Percentiles rank a stretch among this genome's conserved stretches.
These are phyloP conservation scores for Bellardia bayeri DNA, from an alignment of 2,888 invertebrate genomes.

Conservation along the genomic window DNA sequence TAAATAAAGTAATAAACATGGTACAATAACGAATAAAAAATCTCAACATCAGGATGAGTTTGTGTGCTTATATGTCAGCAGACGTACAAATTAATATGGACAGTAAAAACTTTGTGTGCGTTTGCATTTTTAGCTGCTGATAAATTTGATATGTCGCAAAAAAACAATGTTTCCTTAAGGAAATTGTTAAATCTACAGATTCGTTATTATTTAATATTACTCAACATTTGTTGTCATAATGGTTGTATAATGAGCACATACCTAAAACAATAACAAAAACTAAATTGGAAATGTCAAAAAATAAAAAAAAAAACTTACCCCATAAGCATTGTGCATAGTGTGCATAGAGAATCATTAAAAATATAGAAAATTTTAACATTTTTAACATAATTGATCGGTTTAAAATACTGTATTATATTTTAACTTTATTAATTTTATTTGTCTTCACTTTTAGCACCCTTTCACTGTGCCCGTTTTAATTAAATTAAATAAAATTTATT, in stretches of 20 bases:
- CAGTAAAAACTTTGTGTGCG: neutral
- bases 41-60: neutral
- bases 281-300: neutral
- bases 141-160: no score
- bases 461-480: neutral
- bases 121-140: no score
- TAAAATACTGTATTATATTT: neutral
- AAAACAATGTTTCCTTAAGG: neutral
- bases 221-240: neutral
- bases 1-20: neutral
- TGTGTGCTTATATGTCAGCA: neutral
- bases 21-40: neutral
- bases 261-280: neutral
- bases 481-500: neutral
- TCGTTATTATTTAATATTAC: constrained; percentile 4
- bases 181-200: no score
- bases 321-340: constrained; percentile 71
- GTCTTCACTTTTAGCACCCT: neutral
- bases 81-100: neutral
- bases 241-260: constrained; percentile 61
- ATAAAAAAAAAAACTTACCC: constrained; percentile 71
- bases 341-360: constrained; percentile 68
- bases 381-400: constrained; percentile 49
- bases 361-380: constrained; percentile 54
- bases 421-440: neutral